These are phyloP conservation scores for Rissa tridactyla DNA, from an alignment of 2,113 vertebrate genomes.

Conservation along the genomic window DNA sequence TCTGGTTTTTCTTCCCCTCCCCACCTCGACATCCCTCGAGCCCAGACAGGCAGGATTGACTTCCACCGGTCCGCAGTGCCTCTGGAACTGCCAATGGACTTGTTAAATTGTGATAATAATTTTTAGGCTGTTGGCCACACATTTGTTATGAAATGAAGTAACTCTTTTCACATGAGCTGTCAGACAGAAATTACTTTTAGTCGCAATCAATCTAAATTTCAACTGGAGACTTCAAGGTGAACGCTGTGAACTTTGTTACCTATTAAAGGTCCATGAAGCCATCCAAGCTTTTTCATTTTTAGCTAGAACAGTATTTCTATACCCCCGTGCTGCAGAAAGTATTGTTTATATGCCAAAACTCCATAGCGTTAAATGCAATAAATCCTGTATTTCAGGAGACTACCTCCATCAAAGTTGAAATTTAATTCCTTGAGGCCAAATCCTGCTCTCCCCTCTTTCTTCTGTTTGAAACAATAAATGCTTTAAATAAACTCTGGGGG, in stretches of 20 bases:
- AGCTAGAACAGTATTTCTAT: not conserved
- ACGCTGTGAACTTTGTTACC: not conserved
- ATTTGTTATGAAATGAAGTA: constrained; percentile 20
- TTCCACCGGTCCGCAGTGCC: not conserved
- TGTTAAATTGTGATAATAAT: constrained; percentile 11
- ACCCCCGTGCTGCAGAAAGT: not conserved
- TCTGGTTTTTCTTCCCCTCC: not conserved
- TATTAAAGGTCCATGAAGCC: not conserved
- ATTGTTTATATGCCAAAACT: not conserved
- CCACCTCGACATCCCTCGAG: not conserved
- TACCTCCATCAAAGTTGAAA: not conserved
- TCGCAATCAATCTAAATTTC: constrained; percentile 24
- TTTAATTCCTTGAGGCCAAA: not conserved
- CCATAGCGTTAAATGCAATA: not conserved
- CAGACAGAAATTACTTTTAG: constrained; percentile 18
- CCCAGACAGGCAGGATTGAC: not conserved
- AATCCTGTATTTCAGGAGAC: not conserved
- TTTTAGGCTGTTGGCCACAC: constrained; percentile 12
- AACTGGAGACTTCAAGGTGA: constrained; percentile 32
- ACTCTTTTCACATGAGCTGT: constrained; percentile 21
- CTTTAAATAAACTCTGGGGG: not conserved
- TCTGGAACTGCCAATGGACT: not conserved
- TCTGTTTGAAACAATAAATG: not conserved
- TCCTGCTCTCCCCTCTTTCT: not conserved
- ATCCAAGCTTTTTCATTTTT: not conserved